Evolutionary conservation across 2,888 invertebrate species (phyloP), one percentile per base, ranked within the genome.

Genomic region (Octodonta nipae): DNA sequence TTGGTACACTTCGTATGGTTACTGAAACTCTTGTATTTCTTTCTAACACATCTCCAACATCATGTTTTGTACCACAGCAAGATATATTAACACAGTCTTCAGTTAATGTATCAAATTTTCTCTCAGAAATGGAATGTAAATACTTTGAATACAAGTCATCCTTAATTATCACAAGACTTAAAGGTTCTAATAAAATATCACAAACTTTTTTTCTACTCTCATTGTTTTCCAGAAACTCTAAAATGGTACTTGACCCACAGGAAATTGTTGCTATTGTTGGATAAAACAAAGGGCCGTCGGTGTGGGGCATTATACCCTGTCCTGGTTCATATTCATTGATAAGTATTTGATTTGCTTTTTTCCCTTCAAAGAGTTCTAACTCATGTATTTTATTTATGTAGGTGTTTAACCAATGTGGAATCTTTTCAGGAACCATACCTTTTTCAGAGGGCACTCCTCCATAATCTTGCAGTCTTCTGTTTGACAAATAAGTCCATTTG

Each of bases 301-400:
- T 76, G 65, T 98, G 96, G 2, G 95, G 85, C 84, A 96, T 84
- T 38, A 96, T 95, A 8, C 96, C 96, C 64, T 96, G 92, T 0
- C 88, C 87, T 1, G 91, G 70, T 38, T 73, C 59, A 64, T 96
- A 96, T 61, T 96, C 95, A 66, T 96, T 96, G 0, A 96, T 77
- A 17, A 96, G 65, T 1, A 93, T 80, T 66, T 96, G 96, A 61
- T 96, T 96, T 1, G 93, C 83, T 37, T 67, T 70, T 41, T 74
- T 74, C 2, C 71, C 71, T 27, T 70, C 73, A 66, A 91, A 87
- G 20, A 81, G 51, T 45, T 75, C 67, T 4, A 87, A 60, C 6
- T 63, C 57, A 42, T 73, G 67, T 37, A 93, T 73, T 63, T 71
- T 78, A 25, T 79, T 67, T 13, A 86, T 66, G 51, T 79, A 82